Evolutionary conservation across 2,113 vertebrate genomes (phyloP), one percentile per base, ranked within the genome.

Genomic region (Siphamia tubifer): DNA sequence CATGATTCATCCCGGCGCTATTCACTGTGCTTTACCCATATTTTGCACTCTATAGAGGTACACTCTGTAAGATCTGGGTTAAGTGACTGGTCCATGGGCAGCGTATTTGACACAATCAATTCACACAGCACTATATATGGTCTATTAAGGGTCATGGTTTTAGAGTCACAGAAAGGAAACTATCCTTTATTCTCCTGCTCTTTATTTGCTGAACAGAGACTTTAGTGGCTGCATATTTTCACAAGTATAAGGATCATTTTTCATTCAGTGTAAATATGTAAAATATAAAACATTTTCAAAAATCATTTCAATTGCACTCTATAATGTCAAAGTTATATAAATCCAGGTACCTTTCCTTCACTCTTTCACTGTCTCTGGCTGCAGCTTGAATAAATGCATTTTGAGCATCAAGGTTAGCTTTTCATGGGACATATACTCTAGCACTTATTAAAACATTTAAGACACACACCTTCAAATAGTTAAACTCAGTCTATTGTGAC

Each of bases 1-100:
- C 45, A 70, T 49, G 61, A 68, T 17, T 82, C 81, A 68, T 68
- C 11, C 0, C 56, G 64, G 56, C 78, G 65, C 19, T 56, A 42
- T 75, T 68, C 19, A 25, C 10, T 23, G 25, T 34, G 52, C 39
- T 81, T 72, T 45, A 35, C 70, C 51, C 23, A 43, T 39, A 34
- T 32, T 23, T 39, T 61, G 44, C 35, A 6, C 12, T 68, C 39
- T 61, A 61, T 54, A 42, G 62, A 75, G 63, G 66, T 56, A n/a
- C 55, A 44, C 49, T 69, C 55, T 39, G 36, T n/a, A 35, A 54
- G 40, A 67, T 48, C 27, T 45, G 30, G 44, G 75, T 65, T 74
- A 80, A 74, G 52, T 64, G 69, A 63, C 55, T 60, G 53, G 38
- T 58, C 67, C 30, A 57, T 35, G 49, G 58, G 54, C 23, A 43